Evolutionary conservation across 1,140 invertebrate genomes (phyloP), one percentile per base, ranked within the genome.

Genomic region (Reticulitermes speratus): DNA sequence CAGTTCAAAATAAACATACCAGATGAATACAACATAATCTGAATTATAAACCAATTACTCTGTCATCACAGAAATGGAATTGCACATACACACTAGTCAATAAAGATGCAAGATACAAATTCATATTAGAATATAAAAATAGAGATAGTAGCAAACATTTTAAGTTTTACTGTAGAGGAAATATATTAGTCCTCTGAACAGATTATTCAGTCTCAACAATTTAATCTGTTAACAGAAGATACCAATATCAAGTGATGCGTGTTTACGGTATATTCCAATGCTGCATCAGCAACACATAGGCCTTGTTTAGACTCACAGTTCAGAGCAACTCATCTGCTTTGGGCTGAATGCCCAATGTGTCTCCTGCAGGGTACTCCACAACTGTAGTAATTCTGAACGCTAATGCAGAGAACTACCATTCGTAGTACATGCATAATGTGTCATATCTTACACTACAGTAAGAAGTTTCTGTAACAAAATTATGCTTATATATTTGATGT

Each of bases 81-180:
- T 44, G n/a, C 25, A 59, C 44, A 52, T 59, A 59, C 30, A 84
- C 30, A 84, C 25, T 45, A 48, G 21, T 48, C 21, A 44, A 84
- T 25, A 84, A 84, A 30, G 48, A 84, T 44, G 83, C 48, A 84
- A 84, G 48, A 84, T 84, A 84, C 2, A 83, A 45, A 84, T 52
- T 52, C 52, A 52, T 84, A 45, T 84, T 84, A 52, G 83, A 21
- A 52, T 84, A 84, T 84, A 84, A 84, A 84, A 84, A 84, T 84
- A 84, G 83, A 59, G 48, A 45, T 52, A 32, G n/a, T 52, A 52
- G 44, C 44, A 48, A 84, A 84, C 83, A 84, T 84, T 84, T 52
- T 30, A 30, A 84, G n/a, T 83, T 52, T 75, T 75, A 75, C n/a
- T 75, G n/a, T 25, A 30, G n/a, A 75, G n/a, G 14, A 75, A 75